Evolutionary conservation across 2,797 vertebrate species (phyloP).

Genomic region (Mormyrus hasselquistii): DNA sequence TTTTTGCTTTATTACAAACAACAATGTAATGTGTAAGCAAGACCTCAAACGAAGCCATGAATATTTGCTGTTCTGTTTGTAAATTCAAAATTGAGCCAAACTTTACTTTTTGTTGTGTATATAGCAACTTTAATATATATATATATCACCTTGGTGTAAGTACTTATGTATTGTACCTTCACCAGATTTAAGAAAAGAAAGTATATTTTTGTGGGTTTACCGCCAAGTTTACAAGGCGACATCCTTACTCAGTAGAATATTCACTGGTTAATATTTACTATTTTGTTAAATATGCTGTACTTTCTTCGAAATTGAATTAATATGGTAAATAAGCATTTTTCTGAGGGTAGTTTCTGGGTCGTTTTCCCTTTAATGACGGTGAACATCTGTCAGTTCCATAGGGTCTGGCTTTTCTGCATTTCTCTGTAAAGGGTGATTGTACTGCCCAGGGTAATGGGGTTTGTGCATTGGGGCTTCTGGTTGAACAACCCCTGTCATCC

Average conservation of each 20-base stretch:
- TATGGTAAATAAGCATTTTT: conserved; percentile 64
- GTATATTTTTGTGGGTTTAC: conserved; percentile 78
- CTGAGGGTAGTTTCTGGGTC: conserved; percentile 63
- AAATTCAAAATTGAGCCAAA: conserved; percentile 78
- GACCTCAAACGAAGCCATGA: conserved; percentile 81
- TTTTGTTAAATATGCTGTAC: conserved; percentile 79
- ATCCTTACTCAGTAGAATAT: conserved; percentile 75
- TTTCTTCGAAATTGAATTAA: conserved; percentile 71
- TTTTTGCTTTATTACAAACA: conserved; percentile 69
- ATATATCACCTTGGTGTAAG: conserved; percentile 71
- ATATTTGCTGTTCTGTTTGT: conserved; percentile 73
- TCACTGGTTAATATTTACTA: conserved; percentile 78
- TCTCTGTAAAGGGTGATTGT: conserved; percentile 42
- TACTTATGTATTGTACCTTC: conserved; percentile 70
- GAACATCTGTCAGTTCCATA: conserved; percentile 61
- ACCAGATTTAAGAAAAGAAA: conserved; percentile 65
- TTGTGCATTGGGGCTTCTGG: conserved; percentile 36
- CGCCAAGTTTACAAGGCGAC: conserved; percentile 70
- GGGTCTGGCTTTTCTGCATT: conserved; percentile 67
- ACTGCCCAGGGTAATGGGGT: background rate
- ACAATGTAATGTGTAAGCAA: conserved; percentile 64
- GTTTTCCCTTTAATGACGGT: conserved; percentile 66
- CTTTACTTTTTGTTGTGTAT: conserved; percentile 66
- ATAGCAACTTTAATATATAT: conserved; percentile 66
- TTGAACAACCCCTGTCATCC: conserved; percentile 47